Base-by-base conservation (phyloP, 92 coral and sea anemone genomes). In the Desmophyllum pertusum region DNA sequence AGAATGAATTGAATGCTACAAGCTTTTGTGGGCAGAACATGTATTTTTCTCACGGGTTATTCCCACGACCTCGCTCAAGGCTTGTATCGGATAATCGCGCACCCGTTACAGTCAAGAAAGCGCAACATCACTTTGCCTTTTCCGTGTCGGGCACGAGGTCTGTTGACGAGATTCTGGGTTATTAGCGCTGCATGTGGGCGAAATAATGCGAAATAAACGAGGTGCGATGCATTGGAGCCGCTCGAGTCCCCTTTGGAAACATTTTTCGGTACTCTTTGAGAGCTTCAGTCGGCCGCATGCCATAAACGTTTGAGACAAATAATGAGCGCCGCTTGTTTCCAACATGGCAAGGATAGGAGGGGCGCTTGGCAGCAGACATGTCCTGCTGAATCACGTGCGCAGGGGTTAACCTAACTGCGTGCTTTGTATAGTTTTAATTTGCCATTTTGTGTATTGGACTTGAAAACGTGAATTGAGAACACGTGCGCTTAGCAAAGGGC, bases 61-160 rank as follows among this genome's bases (percentile, higher is more conserved):
- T 70, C 86, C 79, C 86, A 70, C 79, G 86, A 75, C 66, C 86
- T 31, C 48, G 33, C 71, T 68, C 29, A 6, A 80, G 36, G 50
- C 31, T 13, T 19, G 65, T 23, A 18, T 69, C 35, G 21, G 31
- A 31, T 33, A 17, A 48, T 80, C 30, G 17, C 65, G 46, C 0
- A 13, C 27, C 21, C 39, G 36, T 80, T 29, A 36, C 45, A 31
- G 33, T 40, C 29, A 37, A 63, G 62, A 19, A 30, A 45, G 73
- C 70, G 57, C 72, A 27, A 30, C 48, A 21, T 77, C 39, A 40
- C 3, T 66, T 7, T 23, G 23, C 29, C 11, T 1, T 51, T 35
- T 37, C 25, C 73, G 1, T 35, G 71, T 67, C 21, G 10, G 10
- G 73, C 75, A 48, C 65, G 67, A 50, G 76, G 48, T 25, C 55